Percentiles rank a stretch among this genome's conserved stretches.
Evolutionary conservation across 2,888 invertebrate genomes (phyloP).

Genomic region (Tortricodes alternella): DNA sequence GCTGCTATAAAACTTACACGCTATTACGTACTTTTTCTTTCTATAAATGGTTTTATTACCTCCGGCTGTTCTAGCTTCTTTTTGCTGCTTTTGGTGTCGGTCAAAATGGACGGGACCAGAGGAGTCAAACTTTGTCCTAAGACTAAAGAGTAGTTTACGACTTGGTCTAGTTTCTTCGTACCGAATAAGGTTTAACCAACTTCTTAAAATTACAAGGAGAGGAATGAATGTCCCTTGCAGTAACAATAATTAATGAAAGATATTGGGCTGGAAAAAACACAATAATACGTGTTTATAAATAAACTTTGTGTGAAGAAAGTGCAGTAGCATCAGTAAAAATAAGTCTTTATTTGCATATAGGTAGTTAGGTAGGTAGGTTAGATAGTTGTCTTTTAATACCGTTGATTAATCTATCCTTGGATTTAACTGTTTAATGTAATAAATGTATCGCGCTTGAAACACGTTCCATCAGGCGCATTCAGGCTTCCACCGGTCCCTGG

Average conservation of each 20-base stretch:
- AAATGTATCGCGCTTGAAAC: slow-evolving; percentile 15
- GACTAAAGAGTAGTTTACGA: too few species aligned
- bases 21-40: slow-evolving; percentile 27
- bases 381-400: neutral
- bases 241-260: too few species aligned
- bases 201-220: too few species aligned
- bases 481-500: slow-evolving; percentile 47
- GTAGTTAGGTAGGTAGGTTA: too few species aligned
- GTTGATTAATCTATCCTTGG: slow-evolving; percentile 11
- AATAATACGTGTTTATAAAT: too few species aligned
- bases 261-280: too few species aligned
- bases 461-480: slow-evolving; percentile 13
- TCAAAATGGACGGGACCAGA: too few species aligned
- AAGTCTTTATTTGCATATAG: neutral
- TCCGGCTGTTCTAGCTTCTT: slow-evolving; percentile 14
- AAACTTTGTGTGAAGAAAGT: too few species aligned
- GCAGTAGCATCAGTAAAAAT: neutral
- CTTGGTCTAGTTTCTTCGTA: too few species aligned
- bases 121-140: too few species aligned
- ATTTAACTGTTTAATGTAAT: slow-evolving; percentile 6
- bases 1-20: slow-evolving; percentile 28
- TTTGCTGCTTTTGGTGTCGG: slow-evolving; percentile 6
- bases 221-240: too few species aligned
- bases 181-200: too few species aligned
- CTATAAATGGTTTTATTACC: slow-evolving; percentile 30